Conservation (phyloP, 2,113 vertebrate genomes). For the Coptodon bakossiorum region DNA sequence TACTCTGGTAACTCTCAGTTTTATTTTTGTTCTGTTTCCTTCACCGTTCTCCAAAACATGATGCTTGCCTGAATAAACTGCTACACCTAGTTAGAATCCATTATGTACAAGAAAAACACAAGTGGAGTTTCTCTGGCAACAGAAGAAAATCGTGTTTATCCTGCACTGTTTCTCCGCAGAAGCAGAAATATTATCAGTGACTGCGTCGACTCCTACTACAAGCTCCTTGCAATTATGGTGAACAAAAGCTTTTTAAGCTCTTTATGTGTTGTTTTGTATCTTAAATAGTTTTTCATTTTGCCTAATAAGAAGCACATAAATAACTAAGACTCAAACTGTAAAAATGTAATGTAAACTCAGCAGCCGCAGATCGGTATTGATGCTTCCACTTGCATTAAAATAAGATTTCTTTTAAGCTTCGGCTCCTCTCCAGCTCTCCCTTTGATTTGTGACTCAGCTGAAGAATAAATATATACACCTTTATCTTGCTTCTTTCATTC, state of each 20-base stretch:
- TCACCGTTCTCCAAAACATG: slow-evolving; percentile 13
- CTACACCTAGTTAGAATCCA: slow-evolving; percentile 5
- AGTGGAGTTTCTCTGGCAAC: slow-evolving; percentile 11
- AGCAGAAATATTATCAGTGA: background rate
- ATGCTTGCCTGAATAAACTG: background rate
- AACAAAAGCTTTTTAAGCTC: background rate
- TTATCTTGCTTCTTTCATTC: slow-evolving; percentile 3
- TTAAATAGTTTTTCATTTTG: background rate
- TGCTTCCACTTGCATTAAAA: background rate
- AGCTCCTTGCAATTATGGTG: background rate
- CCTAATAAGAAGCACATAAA: background rate
- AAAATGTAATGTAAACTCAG: background rate
- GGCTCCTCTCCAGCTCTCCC: background rate
- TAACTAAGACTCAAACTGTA: background rate
- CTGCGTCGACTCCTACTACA: background rate
- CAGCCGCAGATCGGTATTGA: background rate
- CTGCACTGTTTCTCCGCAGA: background rate
- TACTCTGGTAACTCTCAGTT: background rate
- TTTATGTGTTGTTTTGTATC: background rate
- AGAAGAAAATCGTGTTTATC: background rate
- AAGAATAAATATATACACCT: slow-evolving; percentile 30
- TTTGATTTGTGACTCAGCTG: slow-evolving; percentile 29
- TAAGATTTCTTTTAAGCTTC: background rate
- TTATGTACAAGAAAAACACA: background rate
- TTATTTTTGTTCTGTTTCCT: background rate